Conservation (phyloP, 2,888 invertebrate genomes). For the Pycnomerus fuliginosus region DNA sequence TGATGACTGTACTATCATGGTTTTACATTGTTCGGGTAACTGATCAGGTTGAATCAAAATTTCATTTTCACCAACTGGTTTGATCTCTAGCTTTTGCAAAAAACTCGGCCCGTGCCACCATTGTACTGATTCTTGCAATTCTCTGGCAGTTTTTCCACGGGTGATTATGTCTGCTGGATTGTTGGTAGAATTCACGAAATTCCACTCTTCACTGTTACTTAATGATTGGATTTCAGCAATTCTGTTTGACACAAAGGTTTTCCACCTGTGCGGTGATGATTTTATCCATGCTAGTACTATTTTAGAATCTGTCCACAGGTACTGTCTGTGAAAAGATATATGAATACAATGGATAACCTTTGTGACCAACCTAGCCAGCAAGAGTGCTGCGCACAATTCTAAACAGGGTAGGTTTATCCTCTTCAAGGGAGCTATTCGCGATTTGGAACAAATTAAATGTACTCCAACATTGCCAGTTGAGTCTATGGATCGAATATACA, state of each 20-base stretch:
- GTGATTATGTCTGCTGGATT: not conserved
- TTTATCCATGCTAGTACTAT: not conserved
- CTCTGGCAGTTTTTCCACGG: not conserved
- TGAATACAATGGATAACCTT: conserved; percentile 7
- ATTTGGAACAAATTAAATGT: conserved; percentile 20
- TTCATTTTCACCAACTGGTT: no score
- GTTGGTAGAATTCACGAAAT: not conserved
- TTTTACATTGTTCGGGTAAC: no score
- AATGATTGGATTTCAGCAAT: not conserved
- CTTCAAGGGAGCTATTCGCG: conserved; percentile 23
- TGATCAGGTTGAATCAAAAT: no score
- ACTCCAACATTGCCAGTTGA: not conserved
- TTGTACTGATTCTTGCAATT: not conserved
- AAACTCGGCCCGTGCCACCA: no score
- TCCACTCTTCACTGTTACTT: not conserved
- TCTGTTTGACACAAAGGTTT: conserved; percentile 1
- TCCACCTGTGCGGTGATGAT: not conserved
- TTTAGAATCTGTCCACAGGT: not conserved
- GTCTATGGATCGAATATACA: conserved; percentile 13
- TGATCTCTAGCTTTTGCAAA: no score
- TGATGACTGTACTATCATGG: no score
- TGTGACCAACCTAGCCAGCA: conserved; percentile 11
- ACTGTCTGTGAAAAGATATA: not conserved
- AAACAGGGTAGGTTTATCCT: conserved; percentile 16
- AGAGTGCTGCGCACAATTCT: conserved; percentile 20